Evolutionary conservation across 2,113 vertebrate species (phyloP), one percentile per base, ranked within the genome.

Genomic region (Hiodon alosoides): DNA sequence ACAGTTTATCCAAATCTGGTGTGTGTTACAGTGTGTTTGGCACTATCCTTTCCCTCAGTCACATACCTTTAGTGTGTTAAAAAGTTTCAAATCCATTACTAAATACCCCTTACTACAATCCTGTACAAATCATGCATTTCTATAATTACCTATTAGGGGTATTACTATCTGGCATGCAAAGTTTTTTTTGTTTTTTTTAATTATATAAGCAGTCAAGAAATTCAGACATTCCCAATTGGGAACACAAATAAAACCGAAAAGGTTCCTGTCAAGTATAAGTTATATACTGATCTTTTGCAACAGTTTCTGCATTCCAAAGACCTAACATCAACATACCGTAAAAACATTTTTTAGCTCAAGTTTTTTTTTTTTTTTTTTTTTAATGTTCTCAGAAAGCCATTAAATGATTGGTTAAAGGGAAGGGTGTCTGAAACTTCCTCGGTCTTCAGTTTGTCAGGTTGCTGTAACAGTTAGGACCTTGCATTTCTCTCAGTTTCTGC

Each of bases 401-500:
- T 53, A 53, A 53, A 52, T 50, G 57, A 61, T 69, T 54, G 17
- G 66, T 60, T 69, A 62, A 58, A 78, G 57, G 65, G 65, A 60
- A 69, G 71, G 76, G 50, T 58, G n/a, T 59, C 57, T 13, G 31
- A 68, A 67, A 55, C 69, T 54, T 75, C 61, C 74, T 77, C 65
- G 53, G 78, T 48, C 51, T 62, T 79, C 80, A 82, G 76, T 78
- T 76, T 71, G 75, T 81, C 79, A 81, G 74, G 6, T 62, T 60
- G 78, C 55, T 77, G 0, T 11, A 17, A 14, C 17, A 62, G 90
- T 92, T 98, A 99, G 83, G 97, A 98, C 74, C 97, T 90, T 3
- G 97, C 97, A 0, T 98, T 98, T 14, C 96, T 90, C 74, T 99
- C 97, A 31, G 97, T 99, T 84, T 99, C 97, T 0, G 96, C 95